Evolutionary conservation across 2,888 invertebrate genomes (phyloP).

Genomic region (Orthonevra nobilis): DNA sequence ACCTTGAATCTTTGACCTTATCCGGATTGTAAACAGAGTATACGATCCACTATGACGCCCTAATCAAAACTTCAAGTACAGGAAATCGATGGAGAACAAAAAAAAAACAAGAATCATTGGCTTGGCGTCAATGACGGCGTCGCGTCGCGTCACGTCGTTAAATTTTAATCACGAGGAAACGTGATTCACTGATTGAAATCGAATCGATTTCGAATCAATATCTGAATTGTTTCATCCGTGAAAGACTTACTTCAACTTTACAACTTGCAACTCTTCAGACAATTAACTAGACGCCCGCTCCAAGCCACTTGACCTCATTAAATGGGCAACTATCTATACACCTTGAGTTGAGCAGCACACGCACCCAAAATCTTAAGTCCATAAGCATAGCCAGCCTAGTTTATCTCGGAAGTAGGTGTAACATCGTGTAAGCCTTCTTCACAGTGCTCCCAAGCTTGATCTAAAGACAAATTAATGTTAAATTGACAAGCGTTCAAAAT

Average conservation of each 20-base stretch:
- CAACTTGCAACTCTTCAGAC: too few relatives aligned
- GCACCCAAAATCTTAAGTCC: too few relatives aligned
- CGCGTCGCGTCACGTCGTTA: not conserved
- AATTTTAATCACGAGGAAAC: constrained; percentile 12
- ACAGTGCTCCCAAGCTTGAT: too few relatives aligned
- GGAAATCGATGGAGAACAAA: not conserved
- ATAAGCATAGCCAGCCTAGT: too few relatives aligned
- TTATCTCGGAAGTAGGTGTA: too few relatives aligned
- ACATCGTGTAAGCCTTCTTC: too few relatives aligned
- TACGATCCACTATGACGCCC: not conserved
- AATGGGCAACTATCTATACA: too few relatives aligned
- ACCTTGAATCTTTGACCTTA: constrained; percentile 17
- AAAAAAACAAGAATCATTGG: not conserved
- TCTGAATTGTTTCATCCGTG: too few relatives aligned
- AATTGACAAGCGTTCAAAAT: not conserved
- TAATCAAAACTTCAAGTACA: not conserved
- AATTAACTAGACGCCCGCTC: too few relatives aligned
- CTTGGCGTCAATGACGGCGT: not conserved
- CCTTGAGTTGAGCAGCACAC: too few relatives aligned
- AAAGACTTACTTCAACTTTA: not conserved
- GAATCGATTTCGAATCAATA: constrained; percentile 18
- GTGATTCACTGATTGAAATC: constrained; percentile 15
- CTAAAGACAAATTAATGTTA: not conserved
- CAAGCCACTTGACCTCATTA: too few relatives aligned
- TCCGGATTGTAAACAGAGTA: constrained; percentile 16